phyloP scores from a whole-genome alignment of 2,888 invertebrate genomes.

The Agapostemon virescens region DNA sequence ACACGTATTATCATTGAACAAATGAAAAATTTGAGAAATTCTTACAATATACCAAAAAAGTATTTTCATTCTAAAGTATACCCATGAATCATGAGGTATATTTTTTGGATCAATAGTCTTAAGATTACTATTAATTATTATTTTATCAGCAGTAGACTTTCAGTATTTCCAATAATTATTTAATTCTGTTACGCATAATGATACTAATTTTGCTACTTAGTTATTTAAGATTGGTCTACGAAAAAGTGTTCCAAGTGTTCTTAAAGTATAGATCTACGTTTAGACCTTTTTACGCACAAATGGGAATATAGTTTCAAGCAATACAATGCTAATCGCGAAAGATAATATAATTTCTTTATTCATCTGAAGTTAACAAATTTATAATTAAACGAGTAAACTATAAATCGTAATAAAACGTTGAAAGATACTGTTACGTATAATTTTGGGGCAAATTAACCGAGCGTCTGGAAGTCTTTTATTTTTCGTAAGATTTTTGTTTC shows the following conservation, averaged over 20 bases:
- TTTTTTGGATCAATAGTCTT: slow-evolving; percentile 15
- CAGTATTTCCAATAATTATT: slow-evolving; percentile 13
- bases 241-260: slow-evolving; percentile 18
- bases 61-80: slow-evolving; percentile 6
- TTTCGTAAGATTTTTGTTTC: neutral
- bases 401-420: slow-evolving; percentile 5
- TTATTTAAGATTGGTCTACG: slow-evolving; percentile 15
- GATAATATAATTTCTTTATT: slow-evolving; percentile 8
- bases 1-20: neutral
- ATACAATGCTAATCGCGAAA: neutral
- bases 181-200: slow-evolving; percentile 18
- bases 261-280: slow-evolving; percentile 7
- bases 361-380: neutral
- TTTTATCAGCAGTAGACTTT: slow-evolving; percentile 3
- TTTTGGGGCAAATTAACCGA: neutral
- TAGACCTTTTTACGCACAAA: neutral
- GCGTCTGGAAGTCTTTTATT: neutral
- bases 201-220: slow-evolving; percentile 27
- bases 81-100: neutral
- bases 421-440: slow-evolving; percentile 5
- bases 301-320: neutral
- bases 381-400: neutral
- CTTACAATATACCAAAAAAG: slow-evolving; percentile 8
- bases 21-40: neutral
- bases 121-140: slow-evolving; percentile 19